phyloP scores from a whole-genome alignment of 2,113 vertebrate species.

The Pavo muticus region DNA sequence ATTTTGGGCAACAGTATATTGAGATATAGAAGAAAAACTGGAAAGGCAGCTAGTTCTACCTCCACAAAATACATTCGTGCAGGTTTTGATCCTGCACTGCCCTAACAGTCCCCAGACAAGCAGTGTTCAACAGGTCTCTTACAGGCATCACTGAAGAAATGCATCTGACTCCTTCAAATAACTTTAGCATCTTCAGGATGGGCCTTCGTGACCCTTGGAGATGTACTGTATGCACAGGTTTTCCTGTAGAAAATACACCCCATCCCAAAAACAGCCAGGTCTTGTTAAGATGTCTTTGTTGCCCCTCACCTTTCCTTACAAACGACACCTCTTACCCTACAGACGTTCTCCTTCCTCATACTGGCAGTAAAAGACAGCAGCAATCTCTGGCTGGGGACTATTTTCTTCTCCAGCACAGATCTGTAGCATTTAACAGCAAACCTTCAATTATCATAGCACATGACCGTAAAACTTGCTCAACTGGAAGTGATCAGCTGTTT shows the following conservation, averaged over 20 bases:
- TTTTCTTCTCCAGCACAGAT: conserved; percentile 10
- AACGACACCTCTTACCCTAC: background rate
- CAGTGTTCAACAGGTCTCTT: background rate
- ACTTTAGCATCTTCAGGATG: background rate
- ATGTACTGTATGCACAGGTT: background rate
- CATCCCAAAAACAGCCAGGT: background rate
- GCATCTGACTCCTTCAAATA: background rate
- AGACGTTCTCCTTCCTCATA: background rate
- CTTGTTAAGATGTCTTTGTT: background rate
- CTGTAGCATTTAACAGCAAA: conserved; percentile 40
- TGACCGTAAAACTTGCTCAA: conserved; percentile 62
- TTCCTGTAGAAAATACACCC: background rate
- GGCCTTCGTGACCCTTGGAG: background rate
- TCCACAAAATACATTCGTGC: background rate
- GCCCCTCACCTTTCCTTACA: background rate
- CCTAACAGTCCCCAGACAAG: background rate
- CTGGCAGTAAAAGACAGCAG: background rate
- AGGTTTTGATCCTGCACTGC: background rate
- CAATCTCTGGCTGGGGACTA: background rate
- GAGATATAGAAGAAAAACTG: background rate
- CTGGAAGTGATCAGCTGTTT: conserved; percentile 61
- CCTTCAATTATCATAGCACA: conserved; percentile 69
- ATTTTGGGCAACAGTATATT: background rate
- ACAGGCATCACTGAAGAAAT: background rate
- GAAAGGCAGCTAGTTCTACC: background rate